These are phyloP conservation scores for Andrena praecox DNA, from an alignment of 2,888 invertebrate species.

Conservation along the genomic window DNA sequence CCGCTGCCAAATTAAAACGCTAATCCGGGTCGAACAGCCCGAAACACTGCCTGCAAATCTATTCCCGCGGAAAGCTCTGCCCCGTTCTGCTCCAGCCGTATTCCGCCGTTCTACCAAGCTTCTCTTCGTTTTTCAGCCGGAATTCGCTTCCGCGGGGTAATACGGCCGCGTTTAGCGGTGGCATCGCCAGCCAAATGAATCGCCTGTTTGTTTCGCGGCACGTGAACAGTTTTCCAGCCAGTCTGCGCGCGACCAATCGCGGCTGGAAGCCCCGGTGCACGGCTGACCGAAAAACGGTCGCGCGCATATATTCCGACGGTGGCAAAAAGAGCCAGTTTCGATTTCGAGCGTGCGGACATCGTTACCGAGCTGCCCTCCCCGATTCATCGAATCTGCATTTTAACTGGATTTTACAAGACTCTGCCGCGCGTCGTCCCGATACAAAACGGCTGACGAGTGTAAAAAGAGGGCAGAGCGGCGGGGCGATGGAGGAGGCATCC, in stretches of 20 bases:
- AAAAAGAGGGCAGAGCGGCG: background rate
- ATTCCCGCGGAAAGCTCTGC: background rate
- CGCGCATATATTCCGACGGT: constrained; percentile 12
- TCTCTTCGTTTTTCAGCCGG: background rate
- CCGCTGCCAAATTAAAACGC: constrained; percentile 56
- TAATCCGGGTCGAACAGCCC: constrained; percentile 30
- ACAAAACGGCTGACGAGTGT: constrained; percentile 21
- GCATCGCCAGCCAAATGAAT: background rate
- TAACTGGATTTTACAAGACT: constrained; percentile 72
- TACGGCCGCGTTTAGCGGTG: background rate
- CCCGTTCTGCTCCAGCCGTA: background rate
- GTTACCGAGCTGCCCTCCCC: constrained; percentile 23
- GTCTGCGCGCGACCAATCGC: background rate
- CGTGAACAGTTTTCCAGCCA: constrained; percentile 2
- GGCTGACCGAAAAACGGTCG: constrained; percentile 9
- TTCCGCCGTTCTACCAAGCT: background rate
- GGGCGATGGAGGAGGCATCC: background rate
- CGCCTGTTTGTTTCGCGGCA: constrained; percentile 4
- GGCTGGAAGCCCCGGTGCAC: background rate
- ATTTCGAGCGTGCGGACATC: constrained; percentile 40
- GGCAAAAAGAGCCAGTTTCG: constrained; percentile 34
- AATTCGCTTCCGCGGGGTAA: background rate
- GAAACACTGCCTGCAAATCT: constrained; percentile 26
- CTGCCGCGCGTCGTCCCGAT: constrained; percentile 43
- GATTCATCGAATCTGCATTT: constrained; percentile 76